A percentile compares a stretch with the other conserved stretches of the same genome.
Conservation (phyloP, 2,888 invertebrate genomes). For the Heliconius ethilla region DNA sequence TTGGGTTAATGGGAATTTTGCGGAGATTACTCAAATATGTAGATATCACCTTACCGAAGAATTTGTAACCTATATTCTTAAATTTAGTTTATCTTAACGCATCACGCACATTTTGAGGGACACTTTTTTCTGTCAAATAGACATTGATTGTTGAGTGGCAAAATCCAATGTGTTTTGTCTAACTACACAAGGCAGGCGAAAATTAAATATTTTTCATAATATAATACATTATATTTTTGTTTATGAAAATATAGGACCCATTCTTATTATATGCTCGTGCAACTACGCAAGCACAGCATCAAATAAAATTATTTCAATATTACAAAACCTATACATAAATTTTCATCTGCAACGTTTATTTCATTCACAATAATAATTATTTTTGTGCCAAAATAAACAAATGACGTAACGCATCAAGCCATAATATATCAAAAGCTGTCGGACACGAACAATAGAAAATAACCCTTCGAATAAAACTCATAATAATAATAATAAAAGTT, state of each 20-base stretch:
- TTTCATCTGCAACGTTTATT: neutral
- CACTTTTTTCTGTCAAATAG: neutral
- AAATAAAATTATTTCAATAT: neutral
- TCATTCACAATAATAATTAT: constrained; percentile 2
- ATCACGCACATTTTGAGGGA: neutral
- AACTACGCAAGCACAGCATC: neutral
- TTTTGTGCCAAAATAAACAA: constrained; percentile 33
- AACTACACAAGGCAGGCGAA: neutral
- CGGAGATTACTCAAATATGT: constrained; percentile 41
- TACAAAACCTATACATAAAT: neutral
- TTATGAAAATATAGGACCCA: neutral
- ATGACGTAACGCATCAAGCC: constrained; percentile 31
- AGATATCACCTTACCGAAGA: constrained; percentile 34
- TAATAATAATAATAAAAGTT: constrained; percentile 41
- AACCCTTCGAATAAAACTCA: constrained; percentile 52
- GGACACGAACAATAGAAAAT: constrained; percentile 55
- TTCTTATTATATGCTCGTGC: neutral
- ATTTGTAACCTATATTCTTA: constrained; percentile 21
- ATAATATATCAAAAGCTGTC: constrained; percentile 47
- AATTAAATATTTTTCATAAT: too few species aligned
- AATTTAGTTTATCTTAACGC: neutral
- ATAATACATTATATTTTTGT: neutral
- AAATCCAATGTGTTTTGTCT: neutral
- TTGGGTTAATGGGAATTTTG: constrained; percentile 48
- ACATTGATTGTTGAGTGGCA: neutral